Percentiles rank a stretch among this genome's conserved stretches.
Conservation (phyloP, 2,113 vertebrate genomes). For the Pangasianodon hypophthalmus region DNA sequence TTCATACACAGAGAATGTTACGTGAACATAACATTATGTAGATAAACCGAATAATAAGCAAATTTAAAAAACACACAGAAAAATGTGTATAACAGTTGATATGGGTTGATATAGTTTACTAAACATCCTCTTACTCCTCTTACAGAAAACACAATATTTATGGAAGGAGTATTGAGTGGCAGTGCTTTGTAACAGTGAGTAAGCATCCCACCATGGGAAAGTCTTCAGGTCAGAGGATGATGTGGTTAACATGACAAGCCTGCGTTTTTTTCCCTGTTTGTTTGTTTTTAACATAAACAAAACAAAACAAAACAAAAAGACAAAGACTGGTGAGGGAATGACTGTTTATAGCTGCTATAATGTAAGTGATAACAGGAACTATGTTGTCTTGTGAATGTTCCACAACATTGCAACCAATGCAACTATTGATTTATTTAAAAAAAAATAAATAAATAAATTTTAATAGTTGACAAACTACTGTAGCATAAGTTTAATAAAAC, state of each 20-base stretch:
- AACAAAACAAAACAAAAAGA: not conserved
- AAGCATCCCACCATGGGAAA: not conserved
- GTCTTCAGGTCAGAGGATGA: not conserved
- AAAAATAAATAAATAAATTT: no score
- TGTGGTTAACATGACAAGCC: not conserved
- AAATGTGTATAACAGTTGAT: not conserved
- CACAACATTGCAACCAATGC: not conserved
- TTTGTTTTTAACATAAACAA: not conserved
- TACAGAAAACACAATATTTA: not conserved
- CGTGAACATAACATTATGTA: not conserved
- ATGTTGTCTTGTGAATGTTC: not conserved
- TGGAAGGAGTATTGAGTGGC: not conserved
- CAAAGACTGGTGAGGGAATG: not conserved
- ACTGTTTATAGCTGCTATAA: not conserved
- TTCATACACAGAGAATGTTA: not conserved
- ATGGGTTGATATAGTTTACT: not conserved
- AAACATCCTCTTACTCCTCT: not conserved
- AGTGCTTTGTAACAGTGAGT: not conserved
- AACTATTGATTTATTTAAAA: not conserved
- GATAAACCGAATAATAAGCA: not conserved
- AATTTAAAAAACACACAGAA: not conserved
- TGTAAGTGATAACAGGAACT: not conserved
- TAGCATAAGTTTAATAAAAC: not conserved
- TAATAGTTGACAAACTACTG: not conserved
- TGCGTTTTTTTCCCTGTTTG: no score